Percentiles rank a stretch among this genome's conserved stretches.
Conservation (phyloP, 2,797 vertebrate species). For the Hylomyscus alleni region DNA sequence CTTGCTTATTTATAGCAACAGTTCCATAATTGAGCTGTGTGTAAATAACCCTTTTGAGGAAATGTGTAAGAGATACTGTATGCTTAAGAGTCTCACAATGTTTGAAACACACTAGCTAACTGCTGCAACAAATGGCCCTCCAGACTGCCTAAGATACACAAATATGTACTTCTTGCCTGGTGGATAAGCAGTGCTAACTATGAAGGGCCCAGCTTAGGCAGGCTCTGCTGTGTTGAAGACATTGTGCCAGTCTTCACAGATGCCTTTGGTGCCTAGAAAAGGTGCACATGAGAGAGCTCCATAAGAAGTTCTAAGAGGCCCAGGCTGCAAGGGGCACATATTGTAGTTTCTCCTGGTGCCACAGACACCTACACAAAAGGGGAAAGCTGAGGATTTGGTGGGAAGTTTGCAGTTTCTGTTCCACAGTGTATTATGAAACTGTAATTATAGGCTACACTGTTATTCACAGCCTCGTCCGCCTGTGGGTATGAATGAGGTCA, state of each 20-base stretch:
- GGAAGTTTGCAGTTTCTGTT: background rate
- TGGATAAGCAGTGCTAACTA: background rate
- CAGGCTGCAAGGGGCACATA: background rate
- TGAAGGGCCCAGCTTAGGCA: background rate
- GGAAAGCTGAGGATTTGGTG: background rate
- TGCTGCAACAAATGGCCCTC: slow-evolving; percentile 54
- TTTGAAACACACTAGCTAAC: slow-evolving; percentile 54
- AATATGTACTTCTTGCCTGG: background rate
- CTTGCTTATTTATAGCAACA: slow-evolving; percentile 52
- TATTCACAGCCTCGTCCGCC: slow-evolving; percentile 25
- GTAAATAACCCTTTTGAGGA: slow-evolving; percentile 58
- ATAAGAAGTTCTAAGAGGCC: background rate
- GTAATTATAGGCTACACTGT: background rate
- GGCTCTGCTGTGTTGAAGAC: background rate
- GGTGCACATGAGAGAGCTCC: background rate
- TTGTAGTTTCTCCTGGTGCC: background rate
- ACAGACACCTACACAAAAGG: background rate
- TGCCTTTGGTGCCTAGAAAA: background rate
- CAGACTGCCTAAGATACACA: background rate
- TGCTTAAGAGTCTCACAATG: slow-evolving; percentile 33
- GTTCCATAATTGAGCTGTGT: background rate
- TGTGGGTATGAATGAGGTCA: slow-evolving; percentile 56
- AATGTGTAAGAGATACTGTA: slow-evolving; percentile 31
- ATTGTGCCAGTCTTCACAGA: background rate
- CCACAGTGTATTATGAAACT: background rate